A percentile compares a stretch with the other conserved stretches of the same genome.
These are phyloP conservation scores for Tachyglossus aculeatus DNA, from an alignment of 2,797 vertebrate genomes.

Conservation along the genomic window DNA sequence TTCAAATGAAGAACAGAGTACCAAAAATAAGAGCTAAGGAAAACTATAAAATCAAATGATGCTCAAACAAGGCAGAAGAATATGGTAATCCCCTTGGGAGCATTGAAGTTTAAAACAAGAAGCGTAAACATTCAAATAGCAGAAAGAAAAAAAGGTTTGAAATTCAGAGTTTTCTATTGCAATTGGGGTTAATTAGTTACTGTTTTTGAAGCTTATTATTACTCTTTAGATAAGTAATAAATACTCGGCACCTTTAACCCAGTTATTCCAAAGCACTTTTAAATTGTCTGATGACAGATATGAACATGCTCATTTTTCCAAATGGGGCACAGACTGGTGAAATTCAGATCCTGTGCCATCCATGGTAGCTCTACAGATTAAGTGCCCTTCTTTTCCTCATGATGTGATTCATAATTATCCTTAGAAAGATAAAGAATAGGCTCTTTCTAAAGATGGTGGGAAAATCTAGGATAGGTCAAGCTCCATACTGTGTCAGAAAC, in stretches of 20 bases:
- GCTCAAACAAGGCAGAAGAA: slow-evolving; percentile 52
- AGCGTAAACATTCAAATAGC: slow-evolving; percentile 42
- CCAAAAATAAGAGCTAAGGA: slow-evolving; percentile 45
- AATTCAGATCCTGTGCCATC: slow-evolving; percentile 18
- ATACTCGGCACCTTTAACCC: slow-evolving; percentile 22
- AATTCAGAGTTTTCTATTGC: slow-evolving; percentile 37
- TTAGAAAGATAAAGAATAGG: slow-evolving; percentile 21
- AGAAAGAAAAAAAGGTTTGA: slow-evolving; percentile 32
- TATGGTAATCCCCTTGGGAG: slow-evolving; percentile 41
- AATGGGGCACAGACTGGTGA: background rate
- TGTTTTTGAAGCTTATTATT: slow-evolving; percentile 12
- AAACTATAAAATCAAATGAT: slow-evolving; percentile 37
- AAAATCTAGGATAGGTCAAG: slow-evolving; percentile 14
- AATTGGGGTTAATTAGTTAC: slow-evolving; percentile 29
- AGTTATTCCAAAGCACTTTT: slow-evolving; percentile 28
- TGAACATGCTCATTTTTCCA: slow-evolving; percentile 34
- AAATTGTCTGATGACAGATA: slow-evolving; percentile 21
- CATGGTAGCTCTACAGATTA: background rate
- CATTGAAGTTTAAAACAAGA: slow-evolving; percentile 30
- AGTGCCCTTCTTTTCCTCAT: background rate
- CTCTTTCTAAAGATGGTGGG: slow-evolving; percentile 14
- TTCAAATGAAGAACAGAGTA: slow-evolving; percentile 24
- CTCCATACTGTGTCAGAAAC: slow-evolving; percentile 9
- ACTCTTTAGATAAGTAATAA: slow-evolving; percentile 38
- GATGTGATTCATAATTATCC: slow-evolving; percentile 37